Evolutionary conservation across 2,113 vertebrate species (phyloP), one percentile per base, ranked within the genome.

Genomic region (Pimephales promelas): DNA sequence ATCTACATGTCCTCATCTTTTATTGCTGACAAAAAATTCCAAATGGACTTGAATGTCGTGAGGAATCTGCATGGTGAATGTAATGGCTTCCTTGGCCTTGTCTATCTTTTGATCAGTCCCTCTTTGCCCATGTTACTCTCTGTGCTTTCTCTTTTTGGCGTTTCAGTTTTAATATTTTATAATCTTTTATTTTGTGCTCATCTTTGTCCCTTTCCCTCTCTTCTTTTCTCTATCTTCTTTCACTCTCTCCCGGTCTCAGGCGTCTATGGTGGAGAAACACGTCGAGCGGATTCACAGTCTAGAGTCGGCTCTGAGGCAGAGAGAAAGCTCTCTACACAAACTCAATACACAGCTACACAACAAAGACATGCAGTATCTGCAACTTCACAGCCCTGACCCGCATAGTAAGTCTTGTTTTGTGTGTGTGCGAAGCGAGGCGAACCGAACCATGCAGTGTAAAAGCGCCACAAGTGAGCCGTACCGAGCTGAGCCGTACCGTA

Each of bases 181-280:
- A 52, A 66, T 54, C 11, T 66, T 47, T 62, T 62, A 59, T 34
- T 28, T 47, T 68, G 78, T 45, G 34, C 14, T 36, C 64, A 36
- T 68, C 34, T 40, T 31, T 40, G 59, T 43, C 36, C 2, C 36
- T 62, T 8, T 54, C 16, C 61, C 40, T 62, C n/a, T 64, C 56
- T 70, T 59, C 54, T 31, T 49, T 13, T 49, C 28, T 34, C 11
- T 40, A 52, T 74, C 26, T 52, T 57, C 75, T 78, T 31, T 71
- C 16, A 52, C 64, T 16, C 6, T 88, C 87, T 9, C 43, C 66
- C 52, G 1, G 34, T 20, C 0, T 1, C 89, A 99, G 98, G 94
- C 96, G n/a, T 95, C 94, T 28, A 91, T 99, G 91, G 97, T 97
- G 89, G 97, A 98, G 93, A 99, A 96, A 0, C 98, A 99, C 10